A percentile compares a stretch with the other conserved stretches of the same genome.
phyloP scores from a whole-genome alignment of 2,797 vertebrate genomes.

The Melanotaenia trifasciata region DNA sequence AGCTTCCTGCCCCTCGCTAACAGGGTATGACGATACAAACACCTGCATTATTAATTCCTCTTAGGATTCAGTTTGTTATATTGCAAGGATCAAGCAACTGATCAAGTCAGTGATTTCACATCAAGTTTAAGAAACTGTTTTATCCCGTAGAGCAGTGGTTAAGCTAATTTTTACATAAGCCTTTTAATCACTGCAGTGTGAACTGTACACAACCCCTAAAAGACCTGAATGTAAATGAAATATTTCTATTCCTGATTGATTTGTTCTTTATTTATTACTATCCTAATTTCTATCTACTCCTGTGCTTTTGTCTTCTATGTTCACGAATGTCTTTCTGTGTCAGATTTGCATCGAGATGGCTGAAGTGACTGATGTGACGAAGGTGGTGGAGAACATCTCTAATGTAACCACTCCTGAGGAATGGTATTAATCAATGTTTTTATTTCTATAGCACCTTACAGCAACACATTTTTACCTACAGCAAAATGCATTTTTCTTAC shows the following conservation, averaged over 20 bases:
- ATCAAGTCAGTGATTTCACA: background rate
- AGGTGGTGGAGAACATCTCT: conserved; percentile 2
- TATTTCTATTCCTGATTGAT: no score
- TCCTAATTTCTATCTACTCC: background rate
- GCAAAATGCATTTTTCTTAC: background rate
- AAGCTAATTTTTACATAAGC: no score
- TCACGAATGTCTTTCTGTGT: background rate
- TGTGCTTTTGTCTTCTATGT: background rate
- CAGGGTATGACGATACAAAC: background rate
- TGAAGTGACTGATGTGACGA: background rate
- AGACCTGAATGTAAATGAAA: no score
- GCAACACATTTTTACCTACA: no score
- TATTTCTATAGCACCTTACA: no score
- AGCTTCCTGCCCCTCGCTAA: conserved; percentile 17
- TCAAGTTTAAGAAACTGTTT: no score
- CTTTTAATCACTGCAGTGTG: no score
- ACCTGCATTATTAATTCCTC: background rate
- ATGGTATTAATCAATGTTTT: conserved; percentile 5
- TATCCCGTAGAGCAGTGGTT: no score
- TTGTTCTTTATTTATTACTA: no score
- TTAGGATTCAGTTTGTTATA: background rate
- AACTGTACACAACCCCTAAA: no score
- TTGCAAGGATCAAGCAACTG: background rate
- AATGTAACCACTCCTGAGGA: background rate
- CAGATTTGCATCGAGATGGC: conserved; percentile 32